Evolutionary conservation across 1,140 invertebrate genomes (phyloP), one percentile per base, ranked within the genome.

Genomic region (Chironomus tepperi): DNA sequence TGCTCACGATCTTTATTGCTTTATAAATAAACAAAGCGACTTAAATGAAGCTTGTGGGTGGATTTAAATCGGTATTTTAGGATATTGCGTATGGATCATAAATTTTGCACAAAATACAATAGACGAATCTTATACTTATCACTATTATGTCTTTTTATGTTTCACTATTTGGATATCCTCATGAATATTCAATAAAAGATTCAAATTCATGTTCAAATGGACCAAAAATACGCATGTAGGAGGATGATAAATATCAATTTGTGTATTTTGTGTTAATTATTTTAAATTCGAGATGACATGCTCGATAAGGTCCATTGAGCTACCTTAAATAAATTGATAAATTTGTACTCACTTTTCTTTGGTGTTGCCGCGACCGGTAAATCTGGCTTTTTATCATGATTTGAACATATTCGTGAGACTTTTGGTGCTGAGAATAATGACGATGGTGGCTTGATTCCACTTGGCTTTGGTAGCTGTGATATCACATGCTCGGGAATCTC

Each of bases 321-420:
- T 34, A 34, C 24, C 24, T 34, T 34, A 34, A 34, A 34, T 2
- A 34, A 34, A 34, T 34, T 34, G 24, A 34, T 34, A 34, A 34
- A 34, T 34, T 34, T 34, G 16, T 70, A 70, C 65, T 70, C 65
- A 70, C 65, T 70, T 19, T 70, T 70, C 3, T 70, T 70, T 70
- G 65, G 65, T 70, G 65, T 70, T 70, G 65, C 16, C 7, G 65
- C 65, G n/a, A 19, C 9, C 3, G 65, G 65, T 18, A 70, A 9
- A 19, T 70, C 65, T 19, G 65, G 65, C 9, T 19, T 18, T 19
- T 70, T 70, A 10, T 19, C 15, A 70, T 70, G 65, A 70, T 12
- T 57, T 57, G 65, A 70, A 7, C 65, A 70, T 10, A 21, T 18
- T 21, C 65, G n/a, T 18, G n/a, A 10, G 19, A 70, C 19, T 21